phyloP scores from a whole-genome alignment of 2,888 invertebrate species.

The Hypomecis atomaria region DNA sequence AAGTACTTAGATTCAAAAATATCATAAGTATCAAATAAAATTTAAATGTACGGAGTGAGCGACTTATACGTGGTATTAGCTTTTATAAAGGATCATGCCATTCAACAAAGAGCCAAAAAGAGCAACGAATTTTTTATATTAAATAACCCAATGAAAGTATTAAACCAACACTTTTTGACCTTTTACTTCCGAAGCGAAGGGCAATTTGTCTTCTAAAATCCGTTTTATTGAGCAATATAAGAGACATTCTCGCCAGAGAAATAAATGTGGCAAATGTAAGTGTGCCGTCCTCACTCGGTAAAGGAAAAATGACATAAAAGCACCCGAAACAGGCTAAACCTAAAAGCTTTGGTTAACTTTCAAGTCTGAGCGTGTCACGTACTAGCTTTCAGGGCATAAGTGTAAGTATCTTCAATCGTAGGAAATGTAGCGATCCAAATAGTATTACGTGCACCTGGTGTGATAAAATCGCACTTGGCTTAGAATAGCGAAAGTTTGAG shows the following conservation, averaged over 20 bases:
- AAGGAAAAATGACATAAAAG: constrained; percentile 25
- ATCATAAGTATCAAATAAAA: too few species aligned
- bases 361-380: constrained; percentile 22
- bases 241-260: constrained; percentile 19
- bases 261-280: constrained; percentile 26
- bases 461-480: too few species aligned
- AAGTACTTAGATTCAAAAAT: too few species aligned
- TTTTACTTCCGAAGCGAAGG: constrained; percentile 16
- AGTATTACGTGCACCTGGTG: too few species aligned
- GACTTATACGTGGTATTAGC: too few species aligned
- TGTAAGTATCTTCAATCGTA: neutral
- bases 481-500: too few species aligned
- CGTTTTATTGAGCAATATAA: constrained; percentile 32
- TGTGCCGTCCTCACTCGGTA: constrained; percentile 13
- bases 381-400: neutral
- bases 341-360: constrained; percentile 27
- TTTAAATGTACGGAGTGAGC: too few species aligned
- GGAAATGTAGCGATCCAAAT: too few species aligned
- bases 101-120: too few species aligned
- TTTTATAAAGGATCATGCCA: too few species aligned
- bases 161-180: constrained; percentile 14
- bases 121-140: neutral
- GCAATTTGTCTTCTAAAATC: constrained; percentile 23
- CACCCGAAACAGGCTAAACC: constrained; percentile 19
- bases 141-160: constrained; percentile 8